Evolutionary conservation across 2,888 invertebrate genomes (phyloP).

Genomic region (Drosophila anomalipes): DNA sequence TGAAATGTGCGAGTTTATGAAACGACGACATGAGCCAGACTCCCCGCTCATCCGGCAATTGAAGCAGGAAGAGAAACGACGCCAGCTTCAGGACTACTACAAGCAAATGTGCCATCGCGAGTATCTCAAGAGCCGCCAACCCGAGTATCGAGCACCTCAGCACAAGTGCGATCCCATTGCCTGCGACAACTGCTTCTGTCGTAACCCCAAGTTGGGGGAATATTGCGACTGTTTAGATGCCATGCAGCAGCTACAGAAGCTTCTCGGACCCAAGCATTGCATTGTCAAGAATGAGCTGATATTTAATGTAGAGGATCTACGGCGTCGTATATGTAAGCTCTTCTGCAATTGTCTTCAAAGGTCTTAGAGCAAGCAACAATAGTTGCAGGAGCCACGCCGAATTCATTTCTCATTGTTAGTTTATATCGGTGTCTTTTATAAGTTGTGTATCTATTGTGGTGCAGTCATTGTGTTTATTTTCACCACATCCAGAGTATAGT

Average conservation of each 20-base stretch:
- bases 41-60: conserved; percentile 38
- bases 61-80: conserved; percentile 40
- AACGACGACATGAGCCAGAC: conserved; percentile 32
- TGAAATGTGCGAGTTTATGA: conserved; percentile 40
- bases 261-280: conserved; percentile 33
- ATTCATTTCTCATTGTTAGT: not conserved
- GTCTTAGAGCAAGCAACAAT: not conserved
- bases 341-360: conserved; percentile 54
- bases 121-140: conserved; percentile 3
- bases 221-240: conserved; percentile 61
- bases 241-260: conserved; percentile 52
- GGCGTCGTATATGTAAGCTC: conserved; percentile 43
- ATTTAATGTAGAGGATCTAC: conserved; percentile 49
- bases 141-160: conserved; percentile 20
- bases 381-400: not conserved
- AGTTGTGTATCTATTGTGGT: not conserved
- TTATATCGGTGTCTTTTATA: not conserved
- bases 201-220: conserved; percentile 26
- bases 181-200: conserved; percentile 35
- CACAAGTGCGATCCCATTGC: conserved; percentile 37
- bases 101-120: conserved; percentile 31
- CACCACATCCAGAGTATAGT: not conserved
- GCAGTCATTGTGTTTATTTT: not conserved
- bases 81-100: conserved; percentile 37
- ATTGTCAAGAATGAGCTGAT: conserved; percentile 35